phyloP scores from a whole-genome alignment of 37 sponge, comb jelly and placozoan genomes.

The Beroe forskalii region DNA sequence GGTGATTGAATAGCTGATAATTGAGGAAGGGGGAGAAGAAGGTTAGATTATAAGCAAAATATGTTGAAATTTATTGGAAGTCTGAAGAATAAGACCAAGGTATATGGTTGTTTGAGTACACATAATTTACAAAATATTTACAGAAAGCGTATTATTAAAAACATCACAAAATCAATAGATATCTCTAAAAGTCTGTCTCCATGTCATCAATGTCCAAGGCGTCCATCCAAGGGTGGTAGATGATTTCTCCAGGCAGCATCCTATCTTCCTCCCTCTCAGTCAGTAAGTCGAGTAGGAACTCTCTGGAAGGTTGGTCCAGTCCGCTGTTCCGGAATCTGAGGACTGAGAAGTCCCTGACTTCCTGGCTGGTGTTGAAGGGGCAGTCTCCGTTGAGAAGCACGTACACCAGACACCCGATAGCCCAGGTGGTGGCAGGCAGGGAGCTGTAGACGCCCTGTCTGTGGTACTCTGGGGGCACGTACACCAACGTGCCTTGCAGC shows the following conservation, averaged over 20 bases:
- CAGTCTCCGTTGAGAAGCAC: slow-evolving; percentile 60
- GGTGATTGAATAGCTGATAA: background rate
- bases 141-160: background rate
- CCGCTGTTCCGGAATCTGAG: background rate
- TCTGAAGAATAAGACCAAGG: background rate
- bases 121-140: background rate
- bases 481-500: slow-evolving; percentile 17
- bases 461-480: slow-evolving; percentile 15
- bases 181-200: background rate
- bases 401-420: slow-evolving; percentile 48
- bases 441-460: background rate
- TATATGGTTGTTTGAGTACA: too few relatives aligned
- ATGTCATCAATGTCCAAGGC: background rate
- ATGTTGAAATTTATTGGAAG: background rate
- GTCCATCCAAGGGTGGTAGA: slow-evolving; percentile 29
- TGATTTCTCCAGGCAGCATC: slow-evolving; percentile 11
- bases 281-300: slow-evolving; percentile 4
- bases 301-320: background rate
- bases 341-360: background rate
- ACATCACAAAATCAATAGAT: background rate
- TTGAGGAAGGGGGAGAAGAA: background rate
- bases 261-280: background rate
- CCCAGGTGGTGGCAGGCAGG: slow-evolving; percentile 23
- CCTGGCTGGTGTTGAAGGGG: background rate
- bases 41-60: too few relatives aligned